Base-by-base conservation (phyloP, 1,140 invertebrate species). In the Neomicropteryx cornuta region DNA sequence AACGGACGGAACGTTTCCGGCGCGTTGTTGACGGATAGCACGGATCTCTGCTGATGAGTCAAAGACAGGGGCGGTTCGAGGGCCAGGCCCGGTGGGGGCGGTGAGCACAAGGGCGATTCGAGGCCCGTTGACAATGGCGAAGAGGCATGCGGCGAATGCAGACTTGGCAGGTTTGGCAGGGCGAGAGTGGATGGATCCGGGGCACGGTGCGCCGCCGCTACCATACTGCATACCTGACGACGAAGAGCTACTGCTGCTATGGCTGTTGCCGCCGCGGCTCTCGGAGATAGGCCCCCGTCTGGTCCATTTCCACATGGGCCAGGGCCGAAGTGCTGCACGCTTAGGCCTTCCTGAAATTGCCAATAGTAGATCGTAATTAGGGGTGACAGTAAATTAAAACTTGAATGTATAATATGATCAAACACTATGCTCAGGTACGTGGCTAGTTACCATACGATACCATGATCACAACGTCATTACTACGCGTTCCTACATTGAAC, bases 231-330 rank as follows among this genome's bases (percentile, higher is more conserved):
- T 58, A 65, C 64, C 47, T 67, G 64, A 4, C 62, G 61, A 18
- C 62, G 60, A 32, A 66, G 57, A 21, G 77, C 76, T 41, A 83
- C 80, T 23, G 79, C 79, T 13, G 81, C 79, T 36, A 83, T 79
- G 43, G 78, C 79, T n/a, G 76, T 76, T 31, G 77, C 76, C 41
- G 80, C 77, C 16, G 77, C 77, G 5, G 80, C 76, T 48, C 76
- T 79, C 31, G 77, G 77, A 39, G 78, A 72, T 51, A 78, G 52
- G 45, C 73, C 62, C 48, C 72, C 70, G 59, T 80, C 70, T 43
- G 66, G 64, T 18, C 71, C 71, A 50, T 73, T 71, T 44, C 68
- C 69, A 49, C 67, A 71, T 5, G 61, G 50, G 34, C 56, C 53
- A 27, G 44, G 41, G n/a, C 49, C 47, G 33, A 43, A 55, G 42